These are phyloP conservation scores for Brachionus rubens DNA, from an alignment of 1,140 invertebrate genomes.

Conservation along the genomic window DNA sequence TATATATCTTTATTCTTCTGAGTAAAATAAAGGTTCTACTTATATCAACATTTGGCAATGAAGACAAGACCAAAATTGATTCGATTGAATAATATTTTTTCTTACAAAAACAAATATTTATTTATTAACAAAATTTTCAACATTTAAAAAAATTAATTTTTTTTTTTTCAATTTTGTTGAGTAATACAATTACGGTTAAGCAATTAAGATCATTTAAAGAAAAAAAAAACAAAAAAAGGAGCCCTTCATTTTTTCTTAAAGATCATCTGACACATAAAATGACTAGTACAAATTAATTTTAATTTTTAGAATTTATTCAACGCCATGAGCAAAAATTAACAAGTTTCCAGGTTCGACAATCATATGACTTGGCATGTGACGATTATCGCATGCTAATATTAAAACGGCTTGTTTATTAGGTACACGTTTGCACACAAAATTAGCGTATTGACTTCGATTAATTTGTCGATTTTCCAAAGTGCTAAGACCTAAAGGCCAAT, in stretches of 20 bases:
- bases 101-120: too few species aligned
- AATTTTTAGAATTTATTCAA: too few species aligned
- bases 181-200: background rate
- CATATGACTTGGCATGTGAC: slow-evolving; percentile 89
- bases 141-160: slow-evolving; percentile 6
- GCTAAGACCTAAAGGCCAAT: slow-evolving; percentile 85
- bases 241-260: too few species aligned
- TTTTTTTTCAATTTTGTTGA: background rate
- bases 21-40: too few species aligned
- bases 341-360: slow-evolving; percentile 92
- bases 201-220: too few species aligned
- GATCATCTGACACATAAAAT: slow-evolving; percentile 1
- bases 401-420: slow-evolving; percentile 80
- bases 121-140: slow-evolving; percentile 17
- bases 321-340: slow-evolving; percentile 97
- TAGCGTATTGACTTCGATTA: slow-evolving; percentile 85
- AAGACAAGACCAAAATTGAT: too few species aligned
- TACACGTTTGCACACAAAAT: slow-evolving; percentile 86
- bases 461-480: slow-evolving; percentile 84
- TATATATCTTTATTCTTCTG: too few species aligned
- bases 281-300: slow-evolving; percentile 16
- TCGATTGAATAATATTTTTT: too few species aligned
- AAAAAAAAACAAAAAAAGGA: too few species aligned
- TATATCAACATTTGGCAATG: too few species aligned
- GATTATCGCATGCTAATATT: slow-evolving; percentile 87